Base-by-base conservation (phyloP, 2,113 vertebrate species). In the Gallinago undulata region DNA sequence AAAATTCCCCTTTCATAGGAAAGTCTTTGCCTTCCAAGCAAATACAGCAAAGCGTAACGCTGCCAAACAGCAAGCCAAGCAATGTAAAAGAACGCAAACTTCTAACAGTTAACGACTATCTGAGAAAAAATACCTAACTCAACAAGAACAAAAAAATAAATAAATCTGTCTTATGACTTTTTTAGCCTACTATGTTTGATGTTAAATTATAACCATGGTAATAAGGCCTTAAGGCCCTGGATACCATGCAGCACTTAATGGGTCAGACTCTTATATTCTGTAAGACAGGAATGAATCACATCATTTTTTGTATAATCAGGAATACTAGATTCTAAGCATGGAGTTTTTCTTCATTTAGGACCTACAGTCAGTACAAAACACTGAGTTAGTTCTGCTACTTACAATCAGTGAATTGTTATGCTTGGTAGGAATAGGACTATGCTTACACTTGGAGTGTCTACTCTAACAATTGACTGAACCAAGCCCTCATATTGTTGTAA, bases 1-100 rank as follows among this genome's bases (percentile, higher is more conserved):
- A 97, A 97, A 96, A 95, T 87, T 93, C 1, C 43, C 66, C 87
- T 96, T 91, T 88, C 31, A 27, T 90, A 94, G 88, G 92, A 97
- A 97, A 96, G 60, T 75, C 91, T 96, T 91, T 7, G 60, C 91
- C 93, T 95, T 97, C 94, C 90, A 89, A 96, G 73, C 53, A 95
- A 87, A 92, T 67, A 94, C 13, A 81, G 69, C 64, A 86, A 63
- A 93, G 83, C 17, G 3, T 35, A 84, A 87, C 30, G 27, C 15
- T 78, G 56, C 88, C 76, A 87, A 95, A 87, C 33, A 89, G 80
- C 62, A 82, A 93, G 64, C 37, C 80, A 81, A 92, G 80, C n/a
- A 67, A 67, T 23, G 82, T 47, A 95, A 90, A 94, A 93, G 14
- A 67, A 85, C 80, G 67, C 56, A 96, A 95, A 64, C 76, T 96